These are phyloP conservation scores for Leucoraja erinaceus DNA, from an alignment of 2,113 vertebrate genomes.

Conservation along the genomic window DNA sequence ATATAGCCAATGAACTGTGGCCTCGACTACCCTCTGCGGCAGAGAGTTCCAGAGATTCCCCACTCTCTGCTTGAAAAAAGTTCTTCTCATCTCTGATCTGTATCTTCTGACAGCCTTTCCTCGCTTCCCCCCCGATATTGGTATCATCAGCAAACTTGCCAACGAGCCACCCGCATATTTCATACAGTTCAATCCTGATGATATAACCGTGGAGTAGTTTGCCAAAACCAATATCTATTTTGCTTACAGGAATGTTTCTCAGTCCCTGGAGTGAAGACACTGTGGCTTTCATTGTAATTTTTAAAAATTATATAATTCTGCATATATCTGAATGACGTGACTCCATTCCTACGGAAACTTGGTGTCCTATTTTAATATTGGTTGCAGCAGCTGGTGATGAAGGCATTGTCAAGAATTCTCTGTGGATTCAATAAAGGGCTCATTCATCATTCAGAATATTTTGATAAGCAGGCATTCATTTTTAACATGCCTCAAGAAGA, in stretches of 20 bases:
- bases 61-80: no score
- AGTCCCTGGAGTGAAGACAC: neutral
- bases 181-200: neutral
- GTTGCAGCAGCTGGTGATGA: neutral
- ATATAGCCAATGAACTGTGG: no score
- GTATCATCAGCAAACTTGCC: no score
- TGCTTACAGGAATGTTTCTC: neutral
- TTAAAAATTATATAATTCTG: neutral
- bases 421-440: slow-evolving; percentile 20
- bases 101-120: no score
- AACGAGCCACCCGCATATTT: neutral
- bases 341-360: slow-evolving; percentile 10
- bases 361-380: slow-evolving; percentile 25
- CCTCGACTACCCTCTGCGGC: no score
- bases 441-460: slow-evolving; percentile 34
- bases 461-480: slow-evolving; percentile 15
- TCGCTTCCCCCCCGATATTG: no score
- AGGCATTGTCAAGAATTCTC: slow-evolving; percentile 13
- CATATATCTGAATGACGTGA: neutral
- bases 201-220: neutral
- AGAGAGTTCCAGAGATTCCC: no score
- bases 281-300: neutral
- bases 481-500: neutral
- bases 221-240: slow-evolving; percentile 12
- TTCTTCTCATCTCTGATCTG: no score